Conservation (phyloP, 2,113 vertebrate species). For the Procavia capensis region DNA sequence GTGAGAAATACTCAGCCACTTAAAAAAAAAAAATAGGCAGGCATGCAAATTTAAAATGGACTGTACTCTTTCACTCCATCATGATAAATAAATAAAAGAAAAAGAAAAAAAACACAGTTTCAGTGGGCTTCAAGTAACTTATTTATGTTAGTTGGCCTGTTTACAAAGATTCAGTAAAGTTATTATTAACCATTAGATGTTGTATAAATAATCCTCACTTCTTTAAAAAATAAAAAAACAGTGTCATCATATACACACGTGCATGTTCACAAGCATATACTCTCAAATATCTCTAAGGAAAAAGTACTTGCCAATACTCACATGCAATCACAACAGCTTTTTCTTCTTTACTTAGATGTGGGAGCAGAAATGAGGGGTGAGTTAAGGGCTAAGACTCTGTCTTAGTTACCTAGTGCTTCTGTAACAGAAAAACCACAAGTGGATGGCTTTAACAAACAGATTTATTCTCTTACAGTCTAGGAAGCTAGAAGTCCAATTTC, state of each 20-base stretch:
- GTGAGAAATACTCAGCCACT: not conserved
- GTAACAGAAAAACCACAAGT: too few species aligned
- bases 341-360: not conserved
- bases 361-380: not conserved
- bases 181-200: not conserved
- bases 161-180: not conserved
- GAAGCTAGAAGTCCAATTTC: too few species aligned
- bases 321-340: not conserved
- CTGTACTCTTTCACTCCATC: too few species aligned
- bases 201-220: not conserved
- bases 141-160: not conserved
- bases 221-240: constrained; percentile 47
- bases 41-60: too few species aligned
- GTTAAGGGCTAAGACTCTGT: not conserved
- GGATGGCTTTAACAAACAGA: too few species aligned
- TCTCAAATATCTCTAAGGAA: not conserved
- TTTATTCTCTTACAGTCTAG: too few species aligned
- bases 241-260: not conserved
- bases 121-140: not conserved
- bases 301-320: not conserved
- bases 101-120: not conserved
- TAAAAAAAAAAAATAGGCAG: not conserved
- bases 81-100: constrained; percentile 5
- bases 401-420: too few species aligned
- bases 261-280: not conserved